A percentile compares a stretch with the other conserved stretches of the same genome.
Conservation (phyloP, 2,888 invertebrate species). For the Cheilosia soror region DNA sequence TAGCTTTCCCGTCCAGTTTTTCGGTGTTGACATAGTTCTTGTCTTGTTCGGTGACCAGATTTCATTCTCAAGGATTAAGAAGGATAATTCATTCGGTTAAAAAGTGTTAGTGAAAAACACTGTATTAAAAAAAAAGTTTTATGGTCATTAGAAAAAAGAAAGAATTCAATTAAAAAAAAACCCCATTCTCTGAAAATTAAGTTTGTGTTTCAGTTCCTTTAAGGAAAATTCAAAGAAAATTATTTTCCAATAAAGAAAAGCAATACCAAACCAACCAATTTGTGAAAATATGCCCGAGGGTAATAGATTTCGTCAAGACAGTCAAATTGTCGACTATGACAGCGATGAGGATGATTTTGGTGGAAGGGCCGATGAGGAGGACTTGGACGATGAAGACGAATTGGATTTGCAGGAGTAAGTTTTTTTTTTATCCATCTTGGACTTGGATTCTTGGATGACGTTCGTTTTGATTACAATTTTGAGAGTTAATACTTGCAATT, state of each 20-base stretch:
- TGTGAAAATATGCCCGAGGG: conserved; percentile 63
- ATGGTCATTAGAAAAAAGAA: neutral
- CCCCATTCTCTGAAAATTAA: neutral
- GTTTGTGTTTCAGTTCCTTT: neutral
- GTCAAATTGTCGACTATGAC: conserved; percentile 79
- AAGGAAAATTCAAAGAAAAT: neutral
- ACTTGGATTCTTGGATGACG: neutral
- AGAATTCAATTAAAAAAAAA: neutral
- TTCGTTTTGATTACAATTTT: no score
- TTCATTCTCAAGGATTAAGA: conserved; percentile 2
- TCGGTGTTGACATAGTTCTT: conserved; percentile 12
- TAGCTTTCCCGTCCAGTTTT: conserved; percentile 34
- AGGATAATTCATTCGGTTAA: conserved; percentile 25
- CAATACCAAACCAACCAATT: conserved; percentile 6
- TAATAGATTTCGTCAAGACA: conserved; percentile 78
- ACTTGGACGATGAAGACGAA: conserved; percentile 79
- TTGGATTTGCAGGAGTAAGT: conserved; percentile 78
- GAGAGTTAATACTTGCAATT: no score
- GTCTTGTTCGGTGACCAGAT: neutral
- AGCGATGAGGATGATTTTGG: conserved; percentile 81
- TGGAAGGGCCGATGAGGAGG: conserved; percentile 77
- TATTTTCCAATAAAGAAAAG: conserved; percentile 1
- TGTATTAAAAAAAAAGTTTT: neutral
- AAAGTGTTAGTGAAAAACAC: conserved; percentile 5
- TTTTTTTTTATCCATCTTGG: neutral